phyloP scores from a whole-genome alignment of 2,888 invertebrate genomes.

The Leucoptera coffeella region DNA sequence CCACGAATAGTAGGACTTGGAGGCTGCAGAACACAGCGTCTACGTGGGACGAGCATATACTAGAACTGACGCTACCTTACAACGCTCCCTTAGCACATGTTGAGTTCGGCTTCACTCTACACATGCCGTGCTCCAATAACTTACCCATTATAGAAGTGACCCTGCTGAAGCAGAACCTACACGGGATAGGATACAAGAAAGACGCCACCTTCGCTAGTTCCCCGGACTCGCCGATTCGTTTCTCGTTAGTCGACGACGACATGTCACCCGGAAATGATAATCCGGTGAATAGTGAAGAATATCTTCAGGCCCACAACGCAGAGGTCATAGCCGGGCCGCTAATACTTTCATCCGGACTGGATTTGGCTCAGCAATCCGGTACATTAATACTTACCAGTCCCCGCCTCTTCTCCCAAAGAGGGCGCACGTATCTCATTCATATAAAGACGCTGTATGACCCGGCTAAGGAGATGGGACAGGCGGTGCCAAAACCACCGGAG shows the following conservation, averaged over 20 bases:
- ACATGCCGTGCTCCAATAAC: slow-evolving; percentile 64
- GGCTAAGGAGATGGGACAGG: slow-evolving; percentile 47
- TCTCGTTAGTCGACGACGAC: slow-evolving; percentile 25
- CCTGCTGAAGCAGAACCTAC: slow-evolving; percentile 52
- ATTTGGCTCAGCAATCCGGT: slow-evolving; percentile 79
- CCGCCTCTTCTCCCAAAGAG: slow-evolving; percentile 69
- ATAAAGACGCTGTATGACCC: slow-evolving; percentile 67
- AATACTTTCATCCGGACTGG: slow-evolving; percentile 72
- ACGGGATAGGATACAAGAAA: slow-evolving; percentile 49
- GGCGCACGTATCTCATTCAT: slow-evolving; percentile 73
- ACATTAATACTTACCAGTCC: slow-evolving; percentile 83
- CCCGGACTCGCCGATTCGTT: slow-evolving; percentile 31
- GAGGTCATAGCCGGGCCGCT: slow-evolving; percentile 88
- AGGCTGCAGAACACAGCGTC: slow-evolving; percentile 80
- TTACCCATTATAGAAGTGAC: slow-evolving; percentile 76
- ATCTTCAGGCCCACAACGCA: slow-evolving; percentile 80
- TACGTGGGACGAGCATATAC: slow-evolving; percentile 89
- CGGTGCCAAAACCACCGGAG: slow-evolving; percentile 20
- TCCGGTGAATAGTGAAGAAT: slow-evolving; percentile 73
- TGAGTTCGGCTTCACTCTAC: slow-evolving; percentile 80
- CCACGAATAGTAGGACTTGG: slow-evolving; percentile 86
- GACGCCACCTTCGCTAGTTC: slow-evolving; percentile 36
- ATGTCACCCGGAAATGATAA: slow-evolving; percentile 51
- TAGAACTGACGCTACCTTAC: slow-evolving; percentile 80
- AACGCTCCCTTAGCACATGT: slow-evolving; percentile 80